Conservation (phyloP, 2,888 invertebrate species). For the Athripsodes cinereus region DNA sequence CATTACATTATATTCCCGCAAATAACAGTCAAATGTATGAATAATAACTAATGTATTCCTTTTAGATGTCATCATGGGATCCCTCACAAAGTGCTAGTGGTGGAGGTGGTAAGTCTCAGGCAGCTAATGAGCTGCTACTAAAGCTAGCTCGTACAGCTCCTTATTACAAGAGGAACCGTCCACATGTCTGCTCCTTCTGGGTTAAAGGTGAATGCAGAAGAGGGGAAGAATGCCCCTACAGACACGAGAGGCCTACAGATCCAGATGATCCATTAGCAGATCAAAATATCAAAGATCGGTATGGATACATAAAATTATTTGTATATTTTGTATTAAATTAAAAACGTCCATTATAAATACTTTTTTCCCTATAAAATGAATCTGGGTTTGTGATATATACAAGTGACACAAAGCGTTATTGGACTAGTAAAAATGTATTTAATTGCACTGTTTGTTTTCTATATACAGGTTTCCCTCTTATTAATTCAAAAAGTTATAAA, state of each 20-base stretch:
- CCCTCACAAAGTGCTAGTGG: conserved; percentile 50
- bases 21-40: too few relatives aligned
- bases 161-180: conserved; percentile 90
- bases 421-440: too few relatives aligned
- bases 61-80: conserved; percentile 45
- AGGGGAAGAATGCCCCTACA: conserved; percentile 94
- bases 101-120: conserved; percentile 66
- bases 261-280: conserved; percentile 95
- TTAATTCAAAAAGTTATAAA: too few relatives aligned
- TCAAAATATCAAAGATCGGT: conserved; percentile 89
- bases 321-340: too few relatives aligned
- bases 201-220: conserved; percentile 96
- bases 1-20: too few relatives aligned
- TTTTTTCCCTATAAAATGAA: too few relatives aligned
- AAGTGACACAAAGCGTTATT: too few relatives aligned
- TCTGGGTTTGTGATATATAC: too few relatives aligned
- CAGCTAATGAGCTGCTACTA: conserved; percentile 74
- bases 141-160: conserved; percentile 88
- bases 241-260: conserved; percentile 95
- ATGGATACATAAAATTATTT: too few relatives aligned
- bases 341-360: too few relatives aligned
- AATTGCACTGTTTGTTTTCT: too few relatives aligned
- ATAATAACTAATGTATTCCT: background rate
- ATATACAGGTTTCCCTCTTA: too few relatives aligned
- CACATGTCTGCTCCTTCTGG: conserved; percentile 97